phyloP scores from a whole-genome alignment of 2,888 invertebrate species.

The Harpalus rubripes region DNA sequence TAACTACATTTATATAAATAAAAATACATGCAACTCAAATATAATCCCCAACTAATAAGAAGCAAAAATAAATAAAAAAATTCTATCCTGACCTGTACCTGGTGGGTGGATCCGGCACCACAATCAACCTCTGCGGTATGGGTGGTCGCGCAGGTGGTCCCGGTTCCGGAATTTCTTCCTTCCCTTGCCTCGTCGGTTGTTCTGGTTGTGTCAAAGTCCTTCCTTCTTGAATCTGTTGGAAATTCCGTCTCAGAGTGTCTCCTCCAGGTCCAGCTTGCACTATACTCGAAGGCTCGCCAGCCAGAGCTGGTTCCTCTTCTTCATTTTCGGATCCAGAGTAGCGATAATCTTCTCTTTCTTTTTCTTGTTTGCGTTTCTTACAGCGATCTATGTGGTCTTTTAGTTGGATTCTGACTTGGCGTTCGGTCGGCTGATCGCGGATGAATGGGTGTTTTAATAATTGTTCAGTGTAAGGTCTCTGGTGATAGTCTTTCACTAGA shows the following conservation, averaged over 20 bases:
- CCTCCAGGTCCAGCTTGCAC: conserved; percentile 93
- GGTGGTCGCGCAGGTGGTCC: conserved; percentile 93
- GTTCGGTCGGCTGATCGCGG: conserved; percentile 98
- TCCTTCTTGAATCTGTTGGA: conserved; percentile 97
- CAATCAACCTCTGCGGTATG: conserved; percentile 93
- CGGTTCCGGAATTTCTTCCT: conserved; percentile 86
- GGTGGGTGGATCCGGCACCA: conserved; percentile 92
- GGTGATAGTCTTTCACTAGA: conserved; percentile 97
- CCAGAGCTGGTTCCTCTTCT: conserved; percentile 94
- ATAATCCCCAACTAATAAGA: too few species aligned
- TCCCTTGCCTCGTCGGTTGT: conserved; percentile 79
- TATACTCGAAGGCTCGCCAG: conserved; percentile 97
- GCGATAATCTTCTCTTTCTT: conserved; percentile 87
- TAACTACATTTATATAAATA: neutral
- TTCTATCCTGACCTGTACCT: conserved; percentile 79
- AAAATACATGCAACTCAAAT: conserved; percentile 32
- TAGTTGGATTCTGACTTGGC: conserved; percentile 97
- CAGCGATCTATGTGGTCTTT: conserved; percentile 99
- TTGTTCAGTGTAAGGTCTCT: conserved; percentile 98
- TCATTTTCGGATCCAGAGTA: conserved; percentile 99
- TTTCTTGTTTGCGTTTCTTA: conserved; percentile 96
- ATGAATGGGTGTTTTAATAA: conserved; percentile 98
- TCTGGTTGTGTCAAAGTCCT: conserved; percentile 82
- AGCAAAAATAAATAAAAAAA: conserved; percentile 40
- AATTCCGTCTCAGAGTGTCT: conserved; percentile 97